A percentile compares a stretch with the other conserved stretches of the same genome.
Conservation (phyloP, 2,888 invertebrate genomes). For the Linnaemya vulpina region DNA sequence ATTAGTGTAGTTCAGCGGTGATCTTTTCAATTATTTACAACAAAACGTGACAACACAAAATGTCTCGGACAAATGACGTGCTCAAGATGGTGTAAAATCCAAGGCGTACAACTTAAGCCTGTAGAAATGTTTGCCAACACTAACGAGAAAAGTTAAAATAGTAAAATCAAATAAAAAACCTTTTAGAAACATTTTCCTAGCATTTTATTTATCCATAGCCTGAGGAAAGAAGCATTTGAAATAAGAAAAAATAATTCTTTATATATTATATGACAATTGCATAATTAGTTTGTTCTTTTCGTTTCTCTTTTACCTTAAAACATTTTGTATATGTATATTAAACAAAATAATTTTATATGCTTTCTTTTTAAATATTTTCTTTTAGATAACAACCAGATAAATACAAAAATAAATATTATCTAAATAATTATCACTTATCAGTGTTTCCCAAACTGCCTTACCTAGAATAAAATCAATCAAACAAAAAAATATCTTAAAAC, state of each 20-base stretch:
- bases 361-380: slow-evolving; percentile 58
- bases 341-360: slow-evolving; percentile 41
- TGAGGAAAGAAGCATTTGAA: not conserved
- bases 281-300: slow-evolving; percentile 45
- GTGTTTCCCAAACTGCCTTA: slow-evolving; percentile 73
- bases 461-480: slow-evolving; percentile 33
- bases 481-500: slow-evolving; percentile 48
- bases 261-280: slow-evolving; percentile 58
- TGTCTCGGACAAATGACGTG: slow-evolving; percentile 14
- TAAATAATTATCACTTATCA: slow-evolving; percentile 58
- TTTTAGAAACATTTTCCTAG: slow-evolving; percentile 20
- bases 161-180: slow-evolving; percentile 53
- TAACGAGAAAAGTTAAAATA: not conserved
- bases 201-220: slow-evolving; percentile 24
- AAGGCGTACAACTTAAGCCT: not conserved
- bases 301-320: not conserved
- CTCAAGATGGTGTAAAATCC: slow-evolving; percentile 14
- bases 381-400: slow-evolving; percentile 74
- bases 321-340: slow-evolving; percentile 17
- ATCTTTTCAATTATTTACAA: slow-evolving; percentile 74
- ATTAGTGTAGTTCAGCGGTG: slow-evolving; percentile 8
- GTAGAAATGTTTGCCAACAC: not conserved
- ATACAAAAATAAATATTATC: slow-evolving; percentile 44
- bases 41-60: slow-evolving; percentile 66
- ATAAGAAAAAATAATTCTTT: slow-evolving; percentile 30